Percentiles rank a stretch among this genome's conserved stretches.
Evolutionary conservation across 2,113 vertebrate genomes (phyloP).

Genomic region (Amazona vittata): DNA sequence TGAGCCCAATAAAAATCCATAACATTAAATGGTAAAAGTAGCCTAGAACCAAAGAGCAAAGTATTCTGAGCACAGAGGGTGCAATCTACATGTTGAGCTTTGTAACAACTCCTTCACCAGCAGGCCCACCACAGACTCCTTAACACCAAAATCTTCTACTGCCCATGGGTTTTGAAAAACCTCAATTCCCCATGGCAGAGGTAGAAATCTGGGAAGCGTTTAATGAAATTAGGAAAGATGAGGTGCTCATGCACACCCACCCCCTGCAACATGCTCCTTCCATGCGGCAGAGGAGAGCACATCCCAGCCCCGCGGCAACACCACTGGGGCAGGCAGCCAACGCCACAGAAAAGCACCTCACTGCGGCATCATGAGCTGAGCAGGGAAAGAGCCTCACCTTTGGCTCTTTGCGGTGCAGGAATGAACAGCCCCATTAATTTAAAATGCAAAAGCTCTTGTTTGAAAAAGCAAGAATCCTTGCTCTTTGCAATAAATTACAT

Average conservation of each 20-base stretch:
- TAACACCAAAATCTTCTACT: accelerated
- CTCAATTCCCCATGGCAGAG: accelerated
- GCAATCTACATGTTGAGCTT: accelerated
- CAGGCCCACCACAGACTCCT: background rate
- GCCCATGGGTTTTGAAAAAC: background rate
- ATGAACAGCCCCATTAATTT: background rate
- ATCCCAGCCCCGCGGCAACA: accelerated
- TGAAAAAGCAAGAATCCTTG: background rate
- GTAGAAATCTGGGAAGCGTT: background rate
- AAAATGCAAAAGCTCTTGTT: background rate
- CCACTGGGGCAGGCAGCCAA: accelerated
- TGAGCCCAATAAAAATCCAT: background rate
- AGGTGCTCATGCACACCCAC: accelerated
- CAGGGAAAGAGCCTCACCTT: background rate
- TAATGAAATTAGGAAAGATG: background rate
- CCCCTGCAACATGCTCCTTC: accelerated
- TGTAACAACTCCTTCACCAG: background rate
- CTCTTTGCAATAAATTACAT: background rate
- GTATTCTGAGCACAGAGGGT: background rate
- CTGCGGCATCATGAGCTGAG: accelerated
- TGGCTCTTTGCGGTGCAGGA: accelerated
- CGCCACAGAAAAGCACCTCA: accelerated
- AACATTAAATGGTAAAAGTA: background rate
- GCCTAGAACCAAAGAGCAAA: background rate
- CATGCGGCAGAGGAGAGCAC: background rate